Evolutionary conservation across 2,888 invertebrate genomes (phyloP), one percentile per base, ranked within the genome.

Genomic region (Pinctada fucata): DNA sequence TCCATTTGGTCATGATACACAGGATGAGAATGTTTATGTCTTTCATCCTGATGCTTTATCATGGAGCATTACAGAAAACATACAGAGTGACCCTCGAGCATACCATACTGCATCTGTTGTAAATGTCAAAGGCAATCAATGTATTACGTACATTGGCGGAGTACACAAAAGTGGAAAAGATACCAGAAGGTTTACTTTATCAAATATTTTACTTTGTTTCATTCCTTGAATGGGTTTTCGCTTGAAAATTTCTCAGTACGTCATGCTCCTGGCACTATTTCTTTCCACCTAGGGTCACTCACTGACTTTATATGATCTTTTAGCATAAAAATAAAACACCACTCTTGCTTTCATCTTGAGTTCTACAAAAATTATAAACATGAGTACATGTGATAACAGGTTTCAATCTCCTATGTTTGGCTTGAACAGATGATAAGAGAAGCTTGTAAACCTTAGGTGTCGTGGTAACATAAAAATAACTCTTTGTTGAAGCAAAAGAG

Each of bases 61-160:
- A 48, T 68, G 68, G 2, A 68, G 10, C 2, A 68, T 48, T 48
- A 47, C 2, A 4, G 6, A 6, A 48, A 13, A 48, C 0, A 13
- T 10, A 2, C 47, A 49, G 13, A 48, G 47, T 3, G 2, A 2
- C 3, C n/a, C n/a, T n/a, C n/a, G n/a, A n/a, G n/a, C n/a, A n/a
- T 67, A 67, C n/a, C 67, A 45, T 0, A 68, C 47, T 45, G 68
- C 68, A 6, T 13, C 68, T 6, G 0, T 45, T 16, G 48, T 67
- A 48, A 8, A 67, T n/a, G 49, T 67, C 68, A 68, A 49, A 68
- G 68, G 68, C 49, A 68, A 3, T 45, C 45, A 45, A 4, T 67
- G 47, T 45, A 68, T 68, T 68, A 13, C 49, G 5, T 68, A 68
- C 49, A 45, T 45, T 31, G 68, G 68, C 1, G 31, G 31, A 31